A percentile compares a stretch with the other conserved stretches of the same genome.
Conservation (phyloP, 2,113 vertebrate genomes). For the Mobula birostris region DNA sequence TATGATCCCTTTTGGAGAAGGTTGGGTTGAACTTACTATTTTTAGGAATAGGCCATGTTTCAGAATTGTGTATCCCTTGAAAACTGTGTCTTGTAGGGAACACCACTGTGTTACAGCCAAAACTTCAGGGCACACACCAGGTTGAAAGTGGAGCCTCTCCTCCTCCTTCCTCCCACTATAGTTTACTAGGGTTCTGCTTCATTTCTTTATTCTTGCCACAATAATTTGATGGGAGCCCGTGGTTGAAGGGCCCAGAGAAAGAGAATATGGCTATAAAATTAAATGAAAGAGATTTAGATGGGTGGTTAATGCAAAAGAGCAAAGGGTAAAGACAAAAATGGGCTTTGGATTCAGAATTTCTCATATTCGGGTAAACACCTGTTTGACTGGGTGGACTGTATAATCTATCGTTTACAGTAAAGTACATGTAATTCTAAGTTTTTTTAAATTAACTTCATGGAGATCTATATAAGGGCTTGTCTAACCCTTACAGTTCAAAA, state of each 20-base stretch:
- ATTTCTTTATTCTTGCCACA: slow-evolving; percentile 51
- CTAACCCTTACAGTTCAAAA: neutral
- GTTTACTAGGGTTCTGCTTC: slow-evolving; percentile 55
- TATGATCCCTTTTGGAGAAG: slow-evolving; percentile 90
- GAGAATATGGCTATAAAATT: neutral
- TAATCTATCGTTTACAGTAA: neutral
- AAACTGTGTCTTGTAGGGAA: slow-evolving; percentile 27
- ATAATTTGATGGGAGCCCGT: neutral
- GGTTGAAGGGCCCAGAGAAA: neutral
- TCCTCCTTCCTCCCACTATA: slow-evolving; percentile 47
- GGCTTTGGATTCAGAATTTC: neutral
- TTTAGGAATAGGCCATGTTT: slow-evolving; percentile 13
- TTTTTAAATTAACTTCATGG: neutral
- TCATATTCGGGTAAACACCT: neutral
- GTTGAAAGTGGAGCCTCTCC: slow-evolving; percentile 38
- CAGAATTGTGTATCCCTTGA: neutral
- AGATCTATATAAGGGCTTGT: neutral
- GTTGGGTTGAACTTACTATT: slow-evolving; percentile 59
- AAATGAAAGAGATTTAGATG: neutral
- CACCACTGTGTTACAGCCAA: neutral
- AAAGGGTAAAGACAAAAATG: too few relatives aligned
- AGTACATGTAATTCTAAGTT: neutral
- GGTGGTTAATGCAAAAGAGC: too few relatives aligned
- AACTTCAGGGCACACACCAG: neutral
- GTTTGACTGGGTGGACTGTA: neutral